Evolutionary conservation across 2,797 vertebrate species (phyloP).

Genomic region (Caiman crocodilus): DNA sequence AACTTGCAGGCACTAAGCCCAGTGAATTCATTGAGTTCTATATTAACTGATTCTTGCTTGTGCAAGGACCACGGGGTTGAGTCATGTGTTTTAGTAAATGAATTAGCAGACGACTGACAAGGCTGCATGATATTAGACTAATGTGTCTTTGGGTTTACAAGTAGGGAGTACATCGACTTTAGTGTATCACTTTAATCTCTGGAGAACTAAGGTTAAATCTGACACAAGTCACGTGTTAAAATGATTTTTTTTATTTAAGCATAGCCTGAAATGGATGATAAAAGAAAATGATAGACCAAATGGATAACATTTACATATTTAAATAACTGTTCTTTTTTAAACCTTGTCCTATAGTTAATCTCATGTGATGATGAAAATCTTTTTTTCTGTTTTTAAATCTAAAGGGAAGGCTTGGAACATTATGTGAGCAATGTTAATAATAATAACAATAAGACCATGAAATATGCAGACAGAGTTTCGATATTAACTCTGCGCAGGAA

Average conservation of each 20-base stretch:
- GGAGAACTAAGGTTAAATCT: background rate
- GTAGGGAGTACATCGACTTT: background rate
- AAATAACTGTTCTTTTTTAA: background rate
- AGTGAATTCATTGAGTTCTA: background rate
- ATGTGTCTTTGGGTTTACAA: background rate
- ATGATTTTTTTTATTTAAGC: background rate
- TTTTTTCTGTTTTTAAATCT: background rate
- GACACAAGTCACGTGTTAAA: background rate
- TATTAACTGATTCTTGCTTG: background rate
- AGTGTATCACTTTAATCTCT: background rate
- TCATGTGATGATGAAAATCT: background rate
- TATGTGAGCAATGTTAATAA: background rate
- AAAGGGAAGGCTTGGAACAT: slow-evolving; percentile 73
- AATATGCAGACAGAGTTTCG: slow-evolving; percentile 68
- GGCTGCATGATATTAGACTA: background rate
- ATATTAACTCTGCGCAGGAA: slow-evolving; percentile 81
- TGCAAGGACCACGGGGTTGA: background rate
- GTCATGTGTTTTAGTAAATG: background rate
- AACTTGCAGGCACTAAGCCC: background rate
- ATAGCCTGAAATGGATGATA: background rate
- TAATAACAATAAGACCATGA: background rate
- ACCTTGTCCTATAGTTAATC: background rate
- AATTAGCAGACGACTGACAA: background rate
- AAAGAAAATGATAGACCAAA: too few species aligned
- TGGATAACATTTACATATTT: too few species aligned